Evolutionary conservation across 2,797 vertebrate species (phyloP).

Genomic region (Pseudomugil gertrudae): DNA sequence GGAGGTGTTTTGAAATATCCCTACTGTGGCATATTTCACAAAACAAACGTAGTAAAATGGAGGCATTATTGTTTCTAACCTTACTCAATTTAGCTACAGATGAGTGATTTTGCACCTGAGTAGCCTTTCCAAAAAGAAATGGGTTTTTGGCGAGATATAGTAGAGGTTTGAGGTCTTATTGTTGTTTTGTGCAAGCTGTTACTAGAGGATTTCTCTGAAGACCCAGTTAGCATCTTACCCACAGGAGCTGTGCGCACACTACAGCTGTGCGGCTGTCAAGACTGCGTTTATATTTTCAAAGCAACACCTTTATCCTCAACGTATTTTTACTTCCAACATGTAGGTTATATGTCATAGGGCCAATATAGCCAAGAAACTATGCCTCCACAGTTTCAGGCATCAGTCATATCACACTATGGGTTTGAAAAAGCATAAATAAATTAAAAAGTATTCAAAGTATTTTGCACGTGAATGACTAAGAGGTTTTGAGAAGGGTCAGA

Average conservation of each 20-base stretch:
- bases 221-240: slow-evolving; percentile 12
- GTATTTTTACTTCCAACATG: not conserved
- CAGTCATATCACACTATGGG: not conserved
- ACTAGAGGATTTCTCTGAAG: slow-evolving; percentile 15
- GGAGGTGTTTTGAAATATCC: not conserved
- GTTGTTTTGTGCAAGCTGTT: slow-evolving; percentile 8
- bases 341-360: not conserved
- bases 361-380: not conserved
- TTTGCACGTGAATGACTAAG: not conserved
- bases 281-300: not conserved
- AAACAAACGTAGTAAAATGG: not conserved
- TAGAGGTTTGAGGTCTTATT: slow-evolving; percentile 5
- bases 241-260: not conserved
- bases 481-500: not conserved
- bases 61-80: not conserved
- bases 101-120: not conserved
- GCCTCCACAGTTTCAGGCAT: not conserved
- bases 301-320: not conserved
- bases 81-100: not conserved
- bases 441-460: not conserved
- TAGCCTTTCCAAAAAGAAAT: not conserved
- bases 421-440: not conserved
- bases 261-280: not conserved
- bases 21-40: not conserved
- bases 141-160: not conserved